Base-by-base conservation (phyloP, 2,888 invertebrate genomes). In the Lycia hirtaria region DNA sequence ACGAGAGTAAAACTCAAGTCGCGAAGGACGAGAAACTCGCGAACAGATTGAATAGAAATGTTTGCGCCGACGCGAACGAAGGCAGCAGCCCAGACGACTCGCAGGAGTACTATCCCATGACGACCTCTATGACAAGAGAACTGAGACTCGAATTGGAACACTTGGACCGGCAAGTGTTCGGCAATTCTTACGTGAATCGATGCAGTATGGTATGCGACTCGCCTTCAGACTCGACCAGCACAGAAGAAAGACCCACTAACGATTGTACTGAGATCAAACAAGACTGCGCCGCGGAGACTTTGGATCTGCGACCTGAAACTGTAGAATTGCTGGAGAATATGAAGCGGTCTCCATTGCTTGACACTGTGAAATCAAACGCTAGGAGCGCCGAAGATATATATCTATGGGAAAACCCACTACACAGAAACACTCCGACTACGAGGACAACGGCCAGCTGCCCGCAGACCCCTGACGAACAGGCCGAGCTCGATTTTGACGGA, bases 21-120 rank as follows among this genome's bases (percentile, higher is more conserved):
- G 38, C 68, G 4, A 85, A 78, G 67, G 77, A 80, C 24, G 74
- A 76, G 9, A 85, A 80, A 65, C 48, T 62, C 3, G 55, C 69
- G 10, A 78, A 71, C 54, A 87, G 81, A 69, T 61, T 75, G 12
- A 76, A 69, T 48, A 88, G 74, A 65, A 78, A 81, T 66, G 71
- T 79, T 66, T 65, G 80, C 78, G 68, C 72, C 3, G 88, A 91
- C 43, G 67, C 80, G 9, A 89, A 93, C 64, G 94, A 94, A 56
- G 94, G 94, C 43, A 94, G 94, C 68, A 96, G 96, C 62, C 96
- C 96, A 0, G 96, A 96, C 68, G 96, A 97, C 80, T 95, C 95
- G 1, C 95, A 96, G 68, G 96, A 96, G 76, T 97, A 97, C 79
- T 96, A 96, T 76, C 97, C 97, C 2, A 96, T 97, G 95, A 96